These are phyloP conservation scores for Andrena praecox DNA, from an alignment of 2,888 invertebrate genomes.

Conservation along the genomic window DNA sequence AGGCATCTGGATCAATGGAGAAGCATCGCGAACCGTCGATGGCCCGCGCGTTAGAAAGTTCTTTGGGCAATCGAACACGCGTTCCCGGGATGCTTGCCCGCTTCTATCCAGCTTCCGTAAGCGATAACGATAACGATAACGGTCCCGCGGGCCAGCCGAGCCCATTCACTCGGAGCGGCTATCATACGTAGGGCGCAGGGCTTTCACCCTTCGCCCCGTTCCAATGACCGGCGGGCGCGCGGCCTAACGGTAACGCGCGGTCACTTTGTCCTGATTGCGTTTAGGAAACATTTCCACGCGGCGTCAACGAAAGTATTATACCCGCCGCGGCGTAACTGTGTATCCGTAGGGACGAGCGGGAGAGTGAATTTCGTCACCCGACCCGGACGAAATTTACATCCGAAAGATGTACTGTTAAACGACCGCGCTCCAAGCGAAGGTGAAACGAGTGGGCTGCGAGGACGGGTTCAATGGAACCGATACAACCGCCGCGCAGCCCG, in stretches of 20 bases:
- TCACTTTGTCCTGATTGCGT: slow-evolving; percentile 76
- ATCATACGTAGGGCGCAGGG: slow-evolving; percentile 53
- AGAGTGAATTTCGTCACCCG: slow-evolving; percentile 73
- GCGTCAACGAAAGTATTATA: slow-evolving; percentile 71
- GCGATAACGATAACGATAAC: slow-evolving; percentile 66
- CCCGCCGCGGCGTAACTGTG: slow-evolving; percentile 24
- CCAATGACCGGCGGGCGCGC: slow-evolving; percentile 14
- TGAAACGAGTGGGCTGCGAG: slow-evolving; percentile 39
- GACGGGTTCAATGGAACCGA: slow-evolving; percentile 38
- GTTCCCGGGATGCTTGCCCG: neutral
- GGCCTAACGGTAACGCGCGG: slow-evolving; percentile 73
- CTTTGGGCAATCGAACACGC: neutral
- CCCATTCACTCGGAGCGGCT: slow-evolving; percentile 68
- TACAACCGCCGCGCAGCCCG: neutral
- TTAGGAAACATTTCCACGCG: slow-evolving; percentile 77
- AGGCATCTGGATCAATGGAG: neutral
- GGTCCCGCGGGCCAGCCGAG: slow-evolving; percentile 50
- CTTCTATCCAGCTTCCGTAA: slow-evolving; percentile 24
- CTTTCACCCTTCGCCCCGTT: slow-evolving; percentile 49
- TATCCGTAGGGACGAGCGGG: slow-evolving; percentile 49
- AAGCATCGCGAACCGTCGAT: neutral
- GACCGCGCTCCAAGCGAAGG: slow-evolving; percentile 48
- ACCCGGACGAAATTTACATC: slow-evolving; percentile 54
- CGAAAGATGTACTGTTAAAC: slow-evolving; percentile 51
- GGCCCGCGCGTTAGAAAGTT: slow-evolving; percentile 35